Conservation (phyloP, 2,888 invertebrate genomes). For the Spisula subtruncata region DNA sequence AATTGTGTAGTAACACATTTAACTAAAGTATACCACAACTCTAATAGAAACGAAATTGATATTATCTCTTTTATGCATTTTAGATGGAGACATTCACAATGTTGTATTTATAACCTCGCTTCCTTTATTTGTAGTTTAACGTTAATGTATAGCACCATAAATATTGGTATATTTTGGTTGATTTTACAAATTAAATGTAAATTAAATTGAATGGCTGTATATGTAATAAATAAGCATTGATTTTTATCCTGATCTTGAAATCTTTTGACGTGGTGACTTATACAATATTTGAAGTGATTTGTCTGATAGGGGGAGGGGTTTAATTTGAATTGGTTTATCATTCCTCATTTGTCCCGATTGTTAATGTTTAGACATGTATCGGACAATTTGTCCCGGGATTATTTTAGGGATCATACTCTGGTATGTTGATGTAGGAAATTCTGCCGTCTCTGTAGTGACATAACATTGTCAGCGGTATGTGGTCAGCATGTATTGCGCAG, state of each 20-base stretch:
- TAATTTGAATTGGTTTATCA: slow-evolving; percentile 36
- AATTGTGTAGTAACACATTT: not conserved
- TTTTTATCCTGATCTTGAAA: not conserved
- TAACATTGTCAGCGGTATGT: not conserved
- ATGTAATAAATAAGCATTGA: slow-evolving; percentile 8
- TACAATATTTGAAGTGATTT: slow-evolving; percentile 10
- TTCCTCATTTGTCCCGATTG: slow-evolving; percentile 39
- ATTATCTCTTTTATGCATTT: no score
- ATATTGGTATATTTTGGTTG: slow-evolving; percentile 1
- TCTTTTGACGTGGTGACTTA: slow-evolving; percentile 21
- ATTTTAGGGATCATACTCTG: slow-evolving; percentile 1
- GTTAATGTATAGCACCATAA: not conserved
- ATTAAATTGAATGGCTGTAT: not conserved
- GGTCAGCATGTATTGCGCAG: no score
- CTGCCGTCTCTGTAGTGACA: not conserved
- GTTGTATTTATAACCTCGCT: not conserved
- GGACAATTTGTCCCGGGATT: slow-evolving; percentile 36
- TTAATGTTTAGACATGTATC: slow-evolving; percentile 28
- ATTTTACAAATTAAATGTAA: slow-evolving; percentile 22
- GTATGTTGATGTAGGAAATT: not conserved
- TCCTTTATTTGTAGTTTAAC: not conserved
- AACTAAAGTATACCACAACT: no score
- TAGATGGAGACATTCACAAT: not conserved
- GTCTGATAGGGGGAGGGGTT: not conserved
- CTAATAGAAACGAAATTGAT: no score